Conservation (phyloP, 2,113 vertebrate genomes). For the Ancistrus triradiatus region DNA sequence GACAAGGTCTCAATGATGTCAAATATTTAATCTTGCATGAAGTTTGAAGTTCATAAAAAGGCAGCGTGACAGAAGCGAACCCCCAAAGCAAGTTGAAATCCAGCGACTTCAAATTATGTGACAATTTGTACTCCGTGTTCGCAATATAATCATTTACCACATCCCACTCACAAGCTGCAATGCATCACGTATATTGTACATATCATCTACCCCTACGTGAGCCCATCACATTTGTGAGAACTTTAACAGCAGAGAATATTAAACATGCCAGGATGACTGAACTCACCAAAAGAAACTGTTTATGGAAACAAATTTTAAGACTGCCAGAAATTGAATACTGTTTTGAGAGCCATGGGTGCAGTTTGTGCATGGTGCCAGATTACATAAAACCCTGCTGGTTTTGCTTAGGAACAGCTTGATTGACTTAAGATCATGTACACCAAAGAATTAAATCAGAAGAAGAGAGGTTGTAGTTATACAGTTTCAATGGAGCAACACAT, state of each 20-base stretch:
- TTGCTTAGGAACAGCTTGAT: slow-evolving; percentile 21
- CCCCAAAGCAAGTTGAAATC: too few species aligned
- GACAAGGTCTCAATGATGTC: too few species aligned
- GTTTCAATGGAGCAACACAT: too few species aligned
- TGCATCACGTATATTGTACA: too few species aligned
- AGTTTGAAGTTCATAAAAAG: too few species aligned
- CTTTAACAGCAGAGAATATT: not conserved
- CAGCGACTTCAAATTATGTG: too few species aligned
- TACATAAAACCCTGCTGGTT: slow-evolving; percentile 33
- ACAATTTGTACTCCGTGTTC: too few species aligned
- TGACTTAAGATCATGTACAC: slow-evolving; percentile 27
- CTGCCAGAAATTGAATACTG: not conserved
- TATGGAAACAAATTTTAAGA: not conserved
- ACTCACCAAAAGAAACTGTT: not conserved
- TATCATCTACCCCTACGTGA: not conserved
- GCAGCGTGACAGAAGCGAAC: too few species aligned
- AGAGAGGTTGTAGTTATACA: not conserved
- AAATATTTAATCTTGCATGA: too few species aligned
- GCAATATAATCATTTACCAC: too few species aligned
- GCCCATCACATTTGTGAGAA: not conserved
- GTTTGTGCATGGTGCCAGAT: slow-evolving; percentile 16
- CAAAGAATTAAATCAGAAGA: not conserved
- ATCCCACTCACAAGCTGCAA: too few species aligned
- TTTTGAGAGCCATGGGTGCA: slow-evolving; percentile 23
- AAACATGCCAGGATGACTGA: slow-evolving; percentile 8